Conservation (phyloP, 2,888 invertebrate genomes). For the Sisyra terminalis region DNA sequence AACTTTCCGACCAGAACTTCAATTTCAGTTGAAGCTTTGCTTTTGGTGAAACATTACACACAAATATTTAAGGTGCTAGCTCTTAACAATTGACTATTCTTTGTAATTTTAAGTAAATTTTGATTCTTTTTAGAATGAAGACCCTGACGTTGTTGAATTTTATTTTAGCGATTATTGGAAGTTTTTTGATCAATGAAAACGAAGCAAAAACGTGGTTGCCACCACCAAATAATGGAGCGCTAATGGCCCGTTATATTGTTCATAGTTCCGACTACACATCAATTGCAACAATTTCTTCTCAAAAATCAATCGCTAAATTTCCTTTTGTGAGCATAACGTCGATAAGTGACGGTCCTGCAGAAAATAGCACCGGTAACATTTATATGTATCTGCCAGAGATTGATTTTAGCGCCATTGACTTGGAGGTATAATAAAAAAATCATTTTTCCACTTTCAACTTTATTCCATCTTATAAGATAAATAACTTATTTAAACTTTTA, state of each 20-base stretch:
- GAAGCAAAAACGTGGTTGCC: conserved; percentile 21
- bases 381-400: conserved; percentile 58
- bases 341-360: conserved; percentile 47
- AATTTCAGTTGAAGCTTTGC: no score
- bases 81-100: no score
- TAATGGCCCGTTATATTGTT: conserved; percentile 56
- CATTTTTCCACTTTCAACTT: neutral
- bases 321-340: conserved; percentile 56
- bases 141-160: no score
- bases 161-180: no score
- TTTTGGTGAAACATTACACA: no score
- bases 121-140: no score
- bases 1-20: no score
- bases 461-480: neutral
- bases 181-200: no score
- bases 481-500: no score
- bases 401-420: conserved; percentile 50
- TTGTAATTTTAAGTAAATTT: no score
- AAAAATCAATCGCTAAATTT: conserved; percentile 38
- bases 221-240: conserved; percentile 39
- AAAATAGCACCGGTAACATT: conserved; percentile 52
- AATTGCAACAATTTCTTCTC: conserved; percentile 48
- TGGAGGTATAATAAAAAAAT: conserved; percentile 38
- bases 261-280: conserved; percentile 62
- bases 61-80: no score